These are phyloP conservation scores for Nephrotoma appendiculata DNA, from an alignment of 2,888 invertebrate species.

Conservation along the genomic window DNA sequence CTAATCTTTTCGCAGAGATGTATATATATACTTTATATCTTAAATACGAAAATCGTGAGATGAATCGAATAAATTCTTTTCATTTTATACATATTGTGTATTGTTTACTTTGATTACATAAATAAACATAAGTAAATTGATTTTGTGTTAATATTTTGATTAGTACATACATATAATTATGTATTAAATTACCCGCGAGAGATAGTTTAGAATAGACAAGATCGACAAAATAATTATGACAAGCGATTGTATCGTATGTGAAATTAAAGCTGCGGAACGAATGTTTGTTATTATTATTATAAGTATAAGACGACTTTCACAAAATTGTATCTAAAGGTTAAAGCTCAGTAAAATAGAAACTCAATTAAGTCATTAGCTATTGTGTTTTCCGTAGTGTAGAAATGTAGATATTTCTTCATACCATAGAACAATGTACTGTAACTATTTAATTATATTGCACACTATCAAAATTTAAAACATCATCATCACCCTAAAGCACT, in stretches of 20 bases:
- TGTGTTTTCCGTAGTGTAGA: background rate
- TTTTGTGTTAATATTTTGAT: background rate
- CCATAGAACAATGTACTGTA: background rate
- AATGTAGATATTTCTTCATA: background rate
- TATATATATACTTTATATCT: background rate
- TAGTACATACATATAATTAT: background rate
- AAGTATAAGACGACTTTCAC: background rate
- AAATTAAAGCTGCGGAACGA: background rate
- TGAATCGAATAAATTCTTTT: background rate
- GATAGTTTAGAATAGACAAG: background rate
- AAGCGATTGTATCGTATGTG: background rate
- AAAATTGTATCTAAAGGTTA: background rate
- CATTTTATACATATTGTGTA: background rate
- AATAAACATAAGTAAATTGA: background rate
- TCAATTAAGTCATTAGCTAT: background rate
- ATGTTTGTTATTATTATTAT: background rate
- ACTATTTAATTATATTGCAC: background rate
- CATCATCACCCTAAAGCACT: background rate
- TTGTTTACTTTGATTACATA: background rate
- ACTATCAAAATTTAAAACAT: background rate
- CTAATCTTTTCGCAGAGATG: background rate
- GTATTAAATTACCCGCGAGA: background rate
- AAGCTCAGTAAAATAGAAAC: background rate
- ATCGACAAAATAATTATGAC: background rate
- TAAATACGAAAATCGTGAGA: background rate